Percentiles rank a stretch among this genome's conserved stretches.
These are phyloP conservation scores for Apis florea DNA, from an alignment of 1,140 invertebrate species.

Conservation along the genomic window DNA sequence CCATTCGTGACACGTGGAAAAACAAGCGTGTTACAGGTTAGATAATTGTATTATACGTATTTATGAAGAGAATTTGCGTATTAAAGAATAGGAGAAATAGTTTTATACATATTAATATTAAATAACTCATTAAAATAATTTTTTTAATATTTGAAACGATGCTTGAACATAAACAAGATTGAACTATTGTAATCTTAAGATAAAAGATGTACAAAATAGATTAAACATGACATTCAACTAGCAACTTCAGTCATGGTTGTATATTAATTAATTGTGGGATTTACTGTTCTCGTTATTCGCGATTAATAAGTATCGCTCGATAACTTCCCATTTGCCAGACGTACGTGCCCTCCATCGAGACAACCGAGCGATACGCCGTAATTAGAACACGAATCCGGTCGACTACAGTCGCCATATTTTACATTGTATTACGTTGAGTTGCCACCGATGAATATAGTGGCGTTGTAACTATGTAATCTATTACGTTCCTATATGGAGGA, in stretches of 20 bases:
- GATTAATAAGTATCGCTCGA: conserved; percentile 65
- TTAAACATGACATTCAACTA: not conserved
- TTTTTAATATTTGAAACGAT: no score
- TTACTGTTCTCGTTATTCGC: conserved; percentile 57
- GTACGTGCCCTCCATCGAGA: conserved; percentile 43
- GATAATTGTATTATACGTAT: no score
- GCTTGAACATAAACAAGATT: not conserved
- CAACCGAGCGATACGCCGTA: conserved; percentile 55
- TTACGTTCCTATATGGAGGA: conserved; percentile 23
- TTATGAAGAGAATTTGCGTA: no score
- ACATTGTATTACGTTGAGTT: conserved; percentile 59
- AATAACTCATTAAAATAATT: no score
- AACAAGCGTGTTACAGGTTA: not conserved
- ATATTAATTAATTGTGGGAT: conserved; percentile 57
- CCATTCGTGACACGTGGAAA: not conserved
- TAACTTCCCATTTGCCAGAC: conserved; percentile 63
- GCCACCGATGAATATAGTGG: conserved; percentile 29
- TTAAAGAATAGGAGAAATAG: no score
- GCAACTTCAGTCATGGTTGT: conserved; percentile 19
- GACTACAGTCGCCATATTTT: conserved; percentile 57
- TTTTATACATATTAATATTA: no score
- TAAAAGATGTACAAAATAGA: no score
- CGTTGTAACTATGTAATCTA: conserved; percentile 15
- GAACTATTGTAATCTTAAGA: no score
- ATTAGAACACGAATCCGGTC: conserved; percentile 58